These are phyloP conservation scores for Alviniconcha strummeri DNA, from an alignment of 2,888 invertebrate genomes.

Conservation along the genomic window DNA sequence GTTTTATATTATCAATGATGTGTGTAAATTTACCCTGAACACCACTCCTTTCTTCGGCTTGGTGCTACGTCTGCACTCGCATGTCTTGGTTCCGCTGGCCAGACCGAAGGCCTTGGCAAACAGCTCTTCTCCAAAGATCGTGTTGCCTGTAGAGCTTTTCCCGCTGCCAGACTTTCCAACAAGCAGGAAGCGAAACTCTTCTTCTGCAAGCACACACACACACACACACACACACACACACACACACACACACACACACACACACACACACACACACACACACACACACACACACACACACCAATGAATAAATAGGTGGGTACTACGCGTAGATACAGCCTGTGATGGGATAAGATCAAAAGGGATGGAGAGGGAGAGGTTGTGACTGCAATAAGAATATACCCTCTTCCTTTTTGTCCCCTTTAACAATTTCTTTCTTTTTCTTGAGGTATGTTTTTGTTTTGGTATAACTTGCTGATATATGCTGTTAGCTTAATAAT, in stretches of 20 bases:
- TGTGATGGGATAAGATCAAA: neutral
- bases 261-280: constrained; percentile 7
- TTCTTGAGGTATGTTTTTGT: neutral
- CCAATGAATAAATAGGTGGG: neutral
- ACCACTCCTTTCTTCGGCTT: neutral
- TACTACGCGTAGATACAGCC: neutral
- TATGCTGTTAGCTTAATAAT: too few relatives aligned
- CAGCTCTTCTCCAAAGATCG: neutral
- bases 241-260: constrained; percentile 9
- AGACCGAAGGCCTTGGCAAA: neutral
- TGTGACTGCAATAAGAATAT: neutral
- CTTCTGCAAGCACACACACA: neutral
- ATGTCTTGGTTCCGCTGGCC: neutral
- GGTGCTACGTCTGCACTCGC: neutral
- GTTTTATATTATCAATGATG: neutral
- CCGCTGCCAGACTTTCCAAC: constrained; percentile 24
- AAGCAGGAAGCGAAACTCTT: neutral
- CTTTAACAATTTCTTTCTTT: neutral
- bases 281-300: neutral
- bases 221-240: neutral
- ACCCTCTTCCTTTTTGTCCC: neutral
- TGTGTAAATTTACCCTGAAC: neutral
- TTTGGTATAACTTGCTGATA: too few relatives aligned
- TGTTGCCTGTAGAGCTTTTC: constrained; percentile 20
- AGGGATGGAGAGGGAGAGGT: neutral